phyloP scores from a whole-genome alignment of 2,888 invertebrate species.

The Megaustenia siamemsis region DNA sequence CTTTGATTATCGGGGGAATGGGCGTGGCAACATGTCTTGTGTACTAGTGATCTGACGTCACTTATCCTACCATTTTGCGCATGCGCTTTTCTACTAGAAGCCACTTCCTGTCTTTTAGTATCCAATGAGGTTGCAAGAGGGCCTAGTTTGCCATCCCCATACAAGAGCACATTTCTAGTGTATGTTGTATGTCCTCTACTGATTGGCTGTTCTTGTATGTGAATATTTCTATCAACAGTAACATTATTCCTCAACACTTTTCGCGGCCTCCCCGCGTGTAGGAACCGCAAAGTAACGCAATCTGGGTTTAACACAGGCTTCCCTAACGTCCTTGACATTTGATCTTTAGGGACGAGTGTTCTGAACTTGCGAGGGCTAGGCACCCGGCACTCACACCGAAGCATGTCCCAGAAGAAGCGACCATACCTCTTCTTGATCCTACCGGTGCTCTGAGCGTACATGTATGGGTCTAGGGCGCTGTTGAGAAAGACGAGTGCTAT shows the following conservation, averaged over 20 bases:
- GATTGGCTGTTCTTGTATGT: neutral
- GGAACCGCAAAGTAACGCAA: conserved; percentile 33
- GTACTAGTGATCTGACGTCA: conserved; percentile 57
- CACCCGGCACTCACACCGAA: conserved; percentile 56
- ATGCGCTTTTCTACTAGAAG: conserved; percentile 10
- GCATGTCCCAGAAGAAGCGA: conserved; percentile 55
- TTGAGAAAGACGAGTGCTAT: conserved; percentile 73
- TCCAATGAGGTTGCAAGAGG: neutral
- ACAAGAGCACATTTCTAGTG: conserved; percentile 38
- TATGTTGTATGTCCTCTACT: neutral
- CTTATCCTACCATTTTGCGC: conserved; percentile 35
- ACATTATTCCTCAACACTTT: conserved; percentile 2
- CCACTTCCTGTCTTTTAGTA: conserved; percentile 26
- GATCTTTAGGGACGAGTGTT: conserved; percentile 12
- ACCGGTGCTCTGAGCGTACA: conserved; percentile 69
- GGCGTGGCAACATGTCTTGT: conserved; percentile 58
- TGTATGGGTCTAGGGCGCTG: conserved; percentile 72
- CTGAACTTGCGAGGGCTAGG: conserved; percentile 18
- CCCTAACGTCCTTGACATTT: neutral
- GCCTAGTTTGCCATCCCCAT: neutral
- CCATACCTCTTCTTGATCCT: conserved; percentile 65
- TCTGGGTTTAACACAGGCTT: neutral
- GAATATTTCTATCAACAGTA: neutral
- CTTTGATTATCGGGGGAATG: conserved; percentile 56
- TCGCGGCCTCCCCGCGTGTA: conserved; percentile 25